Evolutionary conservation across 2,797 vertebrate genomes (phyloP), one percentile per base, ranked within the genome.

Genomic region (Sebastes aleutianus): DNA sequence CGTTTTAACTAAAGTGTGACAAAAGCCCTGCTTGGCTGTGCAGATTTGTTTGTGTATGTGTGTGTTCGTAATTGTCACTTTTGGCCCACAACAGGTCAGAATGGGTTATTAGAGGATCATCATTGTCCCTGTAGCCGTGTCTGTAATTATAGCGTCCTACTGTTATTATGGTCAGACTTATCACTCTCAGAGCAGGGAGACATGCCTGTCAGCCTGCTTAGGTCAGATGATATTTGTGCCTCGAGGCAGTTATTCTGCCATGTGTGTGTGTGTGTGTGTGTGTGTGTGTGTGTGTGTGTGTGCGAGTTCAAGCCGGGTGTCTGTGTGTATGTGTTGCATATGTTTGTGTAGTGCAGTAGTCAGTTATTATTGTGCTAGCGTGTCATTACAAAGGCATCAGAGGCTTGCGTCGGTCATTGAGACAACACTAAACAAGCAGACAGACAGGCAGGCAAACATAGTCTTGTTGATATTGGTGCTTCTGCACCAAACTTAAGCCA

Each of bases 331-430:
- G 84, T 83, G 74, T 77, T 65, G 74, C 62, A 61, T 90, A 86
- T 86, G 84, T 90, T 80, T 89, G 87, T 88, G 89, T 84, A 84
- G 66, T 70, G 88, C 88, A 82, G 91, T 81, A 92, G 89, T 86
- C 87, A 67, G 93, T 95, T 93, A 93, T 94, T 95, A 94, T 88
- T 89, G 91, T 76, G 86, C 91, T 85, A 80, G 85, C 82, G 90
- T 95, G 91, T 93, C 92, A 94, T 93, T 95, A 91, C 90, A 88
- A 91, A 91, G 91, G 93, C 93, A 95, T 95, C 93, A 91, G 90
- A 91, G 85, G 91, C 82, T 76, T 89, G 79, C 88, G 82, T 88
- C 62, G 88, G 90, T 89, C 91, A 90, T 89, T 84, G 83, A 93
- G 88, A 88, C 89, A 62, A 87, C 91, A 76, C 82, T 83, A 91